Evolutionary conservation across 2,797 vertebrate species (phyloP), one percentile per base, ranked within the genome.

Genomic region (Characodon lateralis): DNA sequence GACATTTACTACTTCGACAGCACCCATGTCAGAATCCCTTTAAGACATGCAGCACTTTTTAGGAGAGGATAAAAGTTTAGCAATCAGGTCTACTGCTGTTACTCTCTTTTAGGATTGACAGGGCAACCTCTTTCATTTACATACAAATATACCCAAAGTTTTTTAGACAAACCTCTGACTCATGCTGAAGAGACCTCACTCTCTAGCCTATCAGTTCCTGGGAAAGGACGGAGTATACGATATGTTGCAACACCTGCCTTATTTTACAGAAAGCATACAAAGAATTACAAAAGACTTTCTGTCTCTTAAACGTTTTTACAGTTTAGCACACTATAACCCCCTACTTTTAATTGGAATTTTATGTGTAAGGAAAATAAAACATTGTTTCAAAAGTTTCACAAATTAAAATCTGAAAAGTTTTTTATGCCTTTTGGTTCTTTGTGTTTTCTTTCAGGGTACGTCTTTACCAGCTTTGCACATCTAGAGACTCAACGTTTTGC

Each of bases 121-220:
- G 46, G 55, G 73, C 41, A 26, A 0, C 68, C 65, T 74, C 73
- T 81, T 46, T 80, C 70, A 69, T 53, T 74, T 50, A 41, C 18
- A 76, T 70, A 68, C 80, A 85, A 46, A 46, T 46, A 10, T 46
- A 46, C 71, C 56, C 74, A 9, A 24, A 41, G 56, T 24, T 69
- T 63, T 71, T 74, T 51, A 46, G 81, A 74, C 74, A 61, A 77
- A 77, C 75, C 72, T 79, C 83, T 87, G 85, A 88, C 73, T 85
- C 80, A 58, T 39, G 66, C 74, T 61, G 51, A 46, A 61, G 46
- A 65, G 72, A 78, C 83, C 71, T 63, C 76, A 46, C 59, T 83
- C 59, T 69, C 80, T 69, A 74, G 79, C 73, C 53, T 77, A 72
- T 63, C 0, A 63, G 70, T 74, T 65, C 77, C 20, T 73, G 20